These are phyloP conservation scores for Drosophila antonietae DNA, from an alignment of 2,888 invertebrate species.

Conservation along the genomic window DNA sequence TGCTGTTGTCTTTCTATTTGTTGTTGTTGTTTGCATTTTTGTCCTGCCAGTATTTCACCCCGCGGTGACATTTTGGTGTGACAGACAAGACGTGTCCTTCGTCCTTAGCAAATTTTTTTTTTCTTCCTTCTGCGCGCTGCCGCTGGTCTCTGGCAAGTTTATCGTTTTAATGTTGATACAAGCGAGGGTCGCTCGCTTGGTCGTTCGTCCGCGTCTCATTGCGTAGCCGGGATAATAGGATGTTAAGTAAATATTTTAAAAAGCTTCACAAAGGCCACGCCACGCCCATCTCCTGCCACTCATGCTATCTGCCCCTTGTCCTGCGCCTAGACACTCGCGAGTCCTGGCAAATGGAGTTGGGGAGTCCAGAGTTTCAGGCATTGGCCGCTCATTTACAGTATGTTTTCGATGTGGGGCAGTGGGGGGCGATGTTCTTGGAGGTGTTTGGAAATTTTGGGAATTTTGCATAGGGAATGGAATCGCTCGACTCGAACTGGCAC, in stretches of 20 bases:
- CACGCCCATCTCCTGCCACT: not conserved
- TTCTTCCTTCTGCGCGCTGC: conserved; percentile 23
- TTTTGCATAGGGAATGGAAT: conserved; percentile 58
- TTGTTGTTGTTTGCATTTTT: conserved; percentile 62
- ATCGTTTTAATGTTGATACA: conserved; percentile 80
- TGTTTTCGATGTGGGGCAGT: not conserved
- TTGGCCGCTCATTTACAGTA: conserved; percentile 65
- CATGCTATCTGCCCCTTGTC: not conserved
- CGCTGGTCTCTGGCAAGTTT: conserved; percentile 67
- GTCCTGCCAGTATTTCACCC: conserved; percentile 79
- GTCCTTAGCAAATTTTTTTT: conserved; percentile 64
- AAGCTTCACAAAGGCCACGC: conserved; percentile 37
- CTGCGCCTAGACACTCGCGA: conserved; percentile 10
- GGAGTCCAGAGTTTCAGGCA: conserved; percentile 61
- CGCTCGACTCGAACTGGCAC: conserved; percentile 44
- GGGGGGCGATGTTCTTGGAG: not conserved
- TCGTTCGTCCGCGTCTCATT: conserved; percentile 50
- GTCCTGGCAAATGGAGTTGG: conserved; percentile 50
- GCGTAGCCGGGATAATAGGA: conserved; percentile 75
- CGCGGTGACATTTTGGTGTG: conserved; percentile 83
- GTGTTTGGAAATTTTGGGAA: conserved; percentile 3
- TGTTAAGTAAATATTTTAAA: conserved; percentile 80
- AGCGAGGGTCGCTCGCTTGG: conserved; percentile 68
- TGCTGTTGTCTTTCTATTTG: conserved; percentile 18
- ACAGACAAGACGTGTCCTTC: conserved; percentile 84